Conservation (phyloP, 2,888 invertebrate species). For the Noctuana brunneofusca region DNA sequence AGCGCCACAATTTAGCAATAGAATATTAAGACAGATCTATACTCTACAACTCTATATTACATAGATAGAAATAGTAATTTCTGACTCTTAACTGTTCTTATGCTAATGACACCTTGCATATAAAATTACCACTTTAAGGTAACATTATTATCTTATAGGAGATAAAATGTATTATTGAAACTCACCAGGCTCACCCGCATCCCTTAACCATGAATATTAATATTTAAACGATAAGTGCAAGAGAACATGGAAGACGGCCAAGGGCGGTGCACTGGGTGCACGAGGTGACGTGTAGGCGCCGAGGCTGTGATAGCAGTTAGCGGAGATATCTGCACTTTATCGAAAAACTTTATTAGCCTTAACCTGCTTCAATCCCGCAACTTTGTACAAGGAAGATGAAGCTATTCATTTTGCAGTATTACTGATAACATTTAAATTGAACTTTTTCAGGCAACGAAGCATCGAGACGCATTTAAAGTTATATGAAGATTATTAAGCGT, state of each 20-base stretch:
- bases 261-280: slow-evolving; percentile 53
- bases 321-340: slow-evolving; percentile 38
- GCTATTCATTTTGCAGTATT: slow-evolving; percentile 5
- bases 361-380: slow-evolving; percentile 19
- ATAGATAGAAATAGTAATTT: too few species aligned
- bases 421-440: slow-evolving; percentile 3
- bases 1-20: too few species aligned
- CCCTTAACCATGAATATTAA: slow-evolving; percentile 49
- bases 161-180: slow-evolving; percentile 37
- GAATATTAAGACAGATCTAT: too few species aligned
- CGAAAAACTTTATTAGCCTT: slow-evolving; percentile 38
- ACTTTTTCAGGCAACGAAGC: too few species aligned
- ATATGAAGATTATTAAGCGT: too few species aligned
- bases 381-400: not conserved
- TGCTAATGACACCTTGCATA: not conserved
- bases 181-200: slow-evolving; percentile 59
- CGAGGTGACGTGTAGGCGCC: slow-evolving; percentile 36
- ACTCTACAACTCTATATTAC: too few species aligned
- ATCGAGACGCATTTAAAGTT: too few species aligned
- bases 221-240: slow-evolving; percentile 52
- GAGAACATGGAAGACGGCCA: slow-evolving; percentile 58
- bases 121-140: slow-evolving; percentile 1
- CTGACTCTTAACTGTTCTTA: too few species aligned
- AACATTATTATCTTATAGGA: slow-evolving; percentile 6
- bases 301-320: slow-evolving; percentile 27